These are phyloP conservation scores for Papilio elwesi DNA, from an alignment of 2,888 invertebrate genomes.

Conservation along the genomic window DNA sequence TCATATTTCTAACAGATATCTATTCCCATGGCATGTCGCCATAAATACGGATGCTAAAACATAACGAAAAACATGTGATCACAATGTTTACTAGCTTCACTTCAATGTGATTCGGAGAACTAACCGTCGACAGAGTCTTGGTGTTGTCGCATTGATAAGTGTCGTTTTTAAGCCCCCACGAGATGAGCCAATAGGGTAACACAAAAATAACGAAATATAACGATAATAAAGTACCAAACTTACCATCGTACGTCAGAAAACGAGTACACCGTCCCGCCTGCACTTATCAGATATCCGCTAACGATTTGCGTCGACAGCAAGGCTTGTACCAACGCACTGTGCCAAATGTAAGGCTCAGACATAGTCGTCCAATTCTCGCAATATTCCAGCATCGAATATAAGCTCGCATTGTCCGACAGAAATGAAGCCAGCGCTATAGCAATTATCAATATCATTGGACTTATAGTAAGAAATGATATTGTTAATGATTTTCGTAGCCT, in stretches of 20 bases:
- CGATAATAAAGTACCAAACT: constrained; percentile 49
- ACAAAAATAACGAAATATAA: constrained; percentile 6
- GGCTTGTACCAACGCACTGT: constrained; percentile 86
- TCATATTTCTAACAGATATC: too few relatives aligned
- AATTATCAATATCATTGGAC: constrained; percentile 65
- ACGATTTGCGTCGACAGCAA: constrained; percentile 86
- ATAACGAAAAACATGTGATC: too few relatives aligned
- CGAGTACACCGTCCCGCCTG: constrained; percentile 86
- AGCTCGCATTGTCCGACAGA: constrained; percentile 62
- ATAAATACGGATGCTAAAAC: too few relatives aligned
- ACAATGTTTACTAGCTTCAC: too few relatives aligned
- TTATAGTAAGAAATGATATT: constrained; percentile 68
- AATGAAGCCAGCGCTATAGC: constrained; percentile 69
- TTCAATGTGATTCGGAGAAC: too few relatives aligned
- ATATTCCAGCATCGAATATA: constrained; percentile 68
- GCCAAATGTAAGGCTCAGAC: constrained; percentile 81
- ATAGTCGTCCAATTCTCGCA: constrained; percentile 72
- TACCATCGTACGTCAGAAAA: constrained; percentile 87
- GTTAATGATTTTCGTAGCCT: constrained; percentile 62
- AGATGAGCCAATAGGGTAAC: too few relatives aligned
- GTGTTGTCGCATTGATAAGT: too few relatives aligned
- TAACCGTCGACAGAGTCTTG: too few relatives aligned
- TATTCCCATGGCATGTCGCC: too few relatives aligned
- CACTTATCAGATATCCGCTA: constrained; percentile 86
- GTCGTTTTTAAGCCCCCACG: too few relatives aligned